Percentiles rank a stretch among this genome's conserved stretches.
These are phyloP conservation scores for Falco concolor DNA, from an alignment of 2,797 vertebrate genomes.

Conservation along the genomic window DNA sequence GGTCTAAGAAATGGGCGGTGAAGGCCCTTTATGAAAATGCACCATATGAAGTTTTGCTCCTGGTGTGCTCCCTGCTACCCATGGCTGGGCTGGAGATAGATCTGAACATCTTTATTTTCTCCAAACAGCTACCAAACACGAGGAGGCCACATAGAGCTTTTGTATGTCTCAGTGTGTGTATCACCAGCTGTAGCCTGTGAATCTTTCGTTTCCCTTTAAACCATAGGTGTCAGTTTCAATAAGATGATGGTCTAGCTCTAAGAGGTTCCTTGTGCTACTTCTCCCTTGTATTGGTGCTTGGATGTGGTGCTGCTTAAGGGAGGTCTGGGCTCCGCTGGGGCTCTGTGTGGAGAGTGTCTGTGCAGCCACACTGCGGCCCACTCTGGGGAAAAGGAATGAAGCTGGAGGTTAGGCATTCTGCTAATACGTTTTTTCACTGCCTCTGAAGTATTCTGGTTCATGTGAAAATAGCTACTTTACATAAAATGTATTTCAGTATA, in stretches of 20 bases:
- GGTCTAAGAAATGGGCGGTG: neutral
- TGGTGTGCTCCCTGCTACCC: neutral
- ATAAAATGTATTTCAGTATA: neutral
- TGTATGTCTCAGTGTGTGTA: neutral
- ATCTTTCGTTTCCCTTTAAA: neutral
- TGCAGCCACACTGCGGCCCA: neutral
- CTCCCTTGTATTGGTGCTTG: neutral
- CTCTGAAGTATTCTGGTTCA: neutral
- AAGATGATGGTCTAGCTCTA: neutral
- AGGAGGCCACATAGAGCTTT: neutral
- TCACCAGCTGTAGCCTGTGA: neutral
- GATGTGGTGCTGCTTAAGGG: neutral
- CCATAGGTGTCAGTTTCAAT: neutral
- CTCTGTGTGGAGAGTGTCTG: neutral
- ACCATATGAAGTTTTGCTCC: neutral
- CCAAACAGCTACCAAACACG: neutral
- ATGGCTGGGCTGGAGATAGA: neutral
- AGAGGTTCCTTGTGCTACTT: neutral
- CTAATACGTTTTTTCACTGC: neutral
- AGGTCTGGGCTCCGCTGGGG: accelerated
- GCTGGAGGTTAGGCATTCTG: neutral
- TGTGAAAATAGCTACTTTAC: neutral
- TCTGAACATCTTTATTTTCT: neutral
- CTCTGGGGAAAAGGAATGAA: neutral
- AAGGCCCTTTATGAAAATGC: neutral